Evolutionary conservation across 2,888 invertebrate species (phyloP), one percentile per base, ranked within the genome.

Genomic region (Acrobasis consociella): DNA sequence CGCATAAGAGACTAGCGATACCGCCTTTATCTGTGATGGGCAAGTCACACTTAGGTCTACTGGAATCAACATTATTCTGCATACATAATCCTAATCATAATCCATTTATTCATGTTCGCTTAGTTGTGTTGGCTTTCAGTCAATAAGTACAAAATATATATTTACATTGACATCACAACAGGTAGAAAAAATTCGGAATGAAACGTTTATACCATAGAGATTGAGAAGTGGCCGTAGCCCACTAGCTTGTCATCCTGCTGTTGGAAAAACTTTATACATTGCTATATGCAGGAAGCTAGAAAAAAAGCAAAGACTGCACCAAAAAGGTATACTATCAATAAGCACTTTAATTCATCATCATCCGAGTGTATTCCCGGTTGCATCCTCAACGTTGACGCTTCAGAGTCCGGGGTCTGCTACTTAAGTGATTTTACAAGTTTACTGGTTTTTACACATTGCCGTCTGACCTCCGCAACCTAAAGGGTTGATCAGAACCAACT

Each of bases 131-230:
- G 66, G 63, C 5, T 66, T 66, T 77, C 82, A 84, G 84, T 87
- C 85, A 77, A 82, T 85, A 86, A 88, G 89, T 87, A 88, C 87
- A 86, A 84, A 85, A 86, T 82, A 83, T 66, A 75, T 86, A 87
- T 87, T 86, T 86, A 87, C 86, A 86, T 76, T 73, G 79, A 78
- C 75, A 82, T 84, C 81, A 86, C 81, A 83, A 78, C 70, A 81
- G 71, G 65, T 70, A 80, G 74, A 74, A 76, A 46, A 65, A 77
- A 81, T 79, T 79, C 68, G 84, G 87, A 86, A 88, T 86, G 83
- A 78, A 83, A 78, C 67, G 65, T 72, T 72, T 76, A 73, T 63
- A 72, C 65, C 72, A 71, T 65, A 67, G 52, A 67, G 59, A 65
- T 70, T n/a, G 68, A 71, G 69, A 69, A 70, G 65, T 68, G 58